phyloP scores from a whole-genome alignment of 2,888 invertebrate genomes.

The Fabriciana adippe region DNA sequence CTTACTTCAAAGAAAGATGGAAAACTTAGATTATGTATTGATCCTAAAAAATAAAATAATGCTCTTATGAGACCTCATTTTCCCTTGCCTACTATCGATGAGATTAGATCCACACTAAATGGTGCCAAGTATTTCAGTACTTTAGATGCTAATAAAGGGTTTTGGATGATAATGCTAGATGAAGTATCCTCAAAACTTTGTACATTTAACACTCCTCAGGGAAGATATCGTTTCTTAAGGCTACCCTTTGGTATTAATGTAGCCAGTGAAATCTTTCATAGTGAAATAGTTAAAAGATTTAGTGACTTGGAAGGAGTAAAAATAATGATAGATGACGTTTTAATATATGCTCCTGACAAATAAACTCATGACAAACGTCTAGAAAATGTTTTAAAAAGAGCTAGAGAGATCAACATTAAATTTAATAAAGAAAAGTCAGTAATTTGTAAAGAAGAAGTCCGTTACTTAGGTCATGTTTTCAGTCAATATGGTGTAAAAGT shows the following conservation, averaged over 20 bases:
- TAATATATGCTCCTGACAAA: constrained; percentile 27
- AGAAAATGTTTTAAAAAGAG: constrained; percentile 28
- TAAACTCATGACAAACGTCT: constrained; percentile 31
- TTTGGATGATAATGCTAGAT: constrained; percentile 38
- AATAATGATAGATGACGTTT: constrained; percentile 32
- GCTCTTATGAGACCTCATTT: constrained; percentile 37
- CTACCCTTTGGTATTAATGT: constrained; percentile 38
- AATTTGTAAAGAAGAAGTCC: constrained; percentile 33
- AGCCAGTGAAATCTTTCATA: constrained; percentile 37
- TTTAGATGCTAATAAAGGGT: constrained; percentile 42
- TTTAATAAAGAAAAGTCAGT: constrained; percentile 37
- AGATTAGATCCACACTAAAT: constrained; percentile 22
- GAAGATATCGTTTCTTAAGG: constrained; percentile 36
- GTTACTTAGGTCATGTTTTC: constrained; percentile 36
- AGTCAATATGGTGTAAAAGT: constrained; percentile 16
- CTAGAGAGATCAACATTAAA: constrained; percentile 24
- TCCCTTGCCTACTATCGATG: constrained; percentile 31
- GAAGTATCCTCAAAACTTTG: constrained; percentile 36
- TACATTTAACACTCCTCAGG: constrained; percentile 41
- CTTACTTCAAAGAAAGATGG: constrained; percentile 36
- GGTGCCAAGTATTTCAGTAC: constrained; percentile 37
- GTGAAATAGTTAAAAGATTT: constrained; percentile 39
- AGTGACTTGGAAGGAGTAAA: constrained; percentile 32
- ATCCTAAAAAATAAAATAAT: constrained; percentile 38
- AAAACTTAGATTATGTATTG: constrained; percentile 37